A percentile compares a stretch with the other conserved stretches of the same genome.
Conservation (phyloP, 2,888 invertebrate species). For the Kuschelorhynchus macadamiae region DNA sequence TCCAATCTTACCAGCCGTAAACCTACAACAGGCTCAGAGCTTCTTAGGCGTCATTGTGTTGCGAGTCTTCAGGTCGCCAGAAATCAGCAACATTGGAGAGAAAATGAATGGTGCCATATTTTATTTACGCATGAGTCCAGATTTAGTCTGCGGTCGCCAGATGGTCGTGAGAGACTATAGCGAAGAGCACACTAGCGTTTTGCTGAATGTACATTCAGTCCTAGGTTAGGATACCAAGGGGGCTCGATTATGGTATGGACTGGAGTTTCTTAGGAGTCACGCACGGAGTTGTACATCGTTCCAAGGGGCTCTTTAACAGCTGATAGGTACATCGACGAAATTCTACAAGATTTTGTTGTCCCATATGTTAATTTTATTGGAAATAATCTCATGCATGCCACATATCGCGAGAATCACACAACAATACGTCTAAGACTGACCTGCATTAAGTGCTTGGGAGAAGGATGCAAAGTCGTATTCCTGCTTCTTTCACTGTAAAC, state of each 20-base stretch:
- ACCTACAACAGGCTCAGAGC: not conserved
- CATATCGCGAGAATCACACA: slow-evolving; percentile 37
- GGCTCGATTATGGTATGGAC: slow-evolving; percentile 15
- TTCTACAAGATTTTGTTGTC: slow-evolving; percentile 16
- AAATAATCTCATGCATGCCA: slow-evolving; percentile 36
- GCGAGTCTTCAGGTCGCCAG: not conserved
- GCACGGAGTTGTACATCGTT: slow-evolving; percentile 37
- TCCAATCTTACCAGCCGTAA: not conserved
- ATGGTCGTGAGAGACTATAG: slow-evolving; percentile 7
- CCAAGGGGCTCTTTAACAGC: slow-evolving; percentile 23
- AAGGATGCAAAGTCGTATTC: slow-evolving; percentile 17
- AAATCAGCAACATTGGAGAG: not conserved
- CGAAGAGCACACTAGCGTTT: slow-evolving; percentile 1
- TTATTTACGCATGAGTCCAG: slow-evolving; percentile 10
- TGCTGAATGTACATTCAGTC: not conserved
- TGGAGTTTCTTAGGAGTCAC: slow-evolving; percentile 27
- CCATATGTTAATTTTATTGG: slow-evolving; percentile 25
- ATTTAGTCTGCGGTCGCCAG: not conserved
- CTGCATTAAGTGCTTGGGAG: slow-evolving; percentile 39
- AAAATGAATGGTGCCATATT: slow-evolving; percentile 2
- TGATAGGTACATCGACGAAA: slow-evolving; percentile 25
- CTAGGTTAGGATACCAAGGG: not conserved
- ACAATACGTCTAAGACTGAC: slow-evolving; percentile 35
- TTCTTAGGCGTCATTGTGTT: slow-evolving; percentile 2
- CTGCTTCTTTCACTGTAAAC: slow-evolving; percentile 17